Conservation (phyloP, 2,797 vertebrate genomes). For the Rhinogobio ventralis region DNA sequence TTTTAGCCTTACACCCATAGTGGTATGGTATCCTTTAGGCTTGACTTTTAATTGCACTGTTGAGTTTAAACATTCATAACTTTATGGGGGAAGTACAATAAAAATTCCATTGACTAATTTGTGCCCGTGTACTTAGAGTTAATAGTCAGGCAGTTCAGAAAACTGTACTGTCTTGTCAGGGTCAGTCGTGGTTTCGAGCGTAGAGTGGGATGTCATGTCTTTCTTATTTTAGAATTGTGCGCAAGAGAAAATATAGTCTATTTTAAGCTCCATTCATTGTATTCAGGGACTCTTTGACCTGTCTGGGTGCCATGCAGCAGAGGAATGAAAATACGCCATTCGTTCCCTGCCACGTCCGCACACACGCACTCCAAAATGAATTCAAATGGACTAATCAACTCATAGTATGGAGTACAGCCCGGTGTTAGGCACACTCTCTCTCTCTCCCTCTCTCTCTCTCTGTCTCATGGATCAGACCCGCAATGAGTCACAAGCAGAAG, state of each 20-base stretch:
- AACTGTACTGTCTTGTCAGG: background rate
- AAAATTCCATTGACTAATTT: background rate
- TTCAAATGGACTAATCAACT: constrained; percentile 44
- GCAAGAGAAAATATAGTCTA: constrained; percentile 36
- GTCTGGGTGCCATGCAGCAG: constrained; percentile 8
- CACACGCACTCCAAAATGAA: constrained; percentile 11
- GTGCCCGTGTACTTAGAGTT: background rate
- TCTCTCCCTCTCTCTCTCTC: background rate
- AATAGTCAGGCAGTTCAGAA: background rate
- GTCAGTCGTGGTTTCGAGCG: constrained; percentile 12
- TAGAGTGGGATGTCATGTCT: background rate
- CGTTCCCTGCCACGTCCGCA: constrained; percentile 17
- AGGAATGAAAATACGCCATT: constrained; percentile 25
- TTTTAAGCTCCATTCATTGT: constrained; percentile 41
- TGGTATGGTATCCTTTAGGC: background rate
- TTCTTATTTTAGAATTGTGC: constrained; percentile 42
- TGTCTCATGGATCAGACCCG: constrained; percentile 40
- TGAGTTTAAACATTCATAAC: background rate
- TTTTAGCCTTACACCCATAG: constrained; percentile 1
- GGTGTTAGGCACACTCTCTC: background rate
- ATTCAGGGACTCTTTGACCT: constrained; percentile 31
- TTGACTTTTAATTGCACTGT: constrained; percentile 1
- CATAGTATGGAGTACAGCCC: constrained; percentile 8
- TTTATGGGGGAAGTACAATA: background rate
- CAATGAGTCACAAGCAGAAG: constrained; percentile 53